These are phyloP conservation scores for Micropoecilia bifurca DNA, from an alignment of 2,797 vertebrate genomes.

Conservation along the genomic window DNA sequence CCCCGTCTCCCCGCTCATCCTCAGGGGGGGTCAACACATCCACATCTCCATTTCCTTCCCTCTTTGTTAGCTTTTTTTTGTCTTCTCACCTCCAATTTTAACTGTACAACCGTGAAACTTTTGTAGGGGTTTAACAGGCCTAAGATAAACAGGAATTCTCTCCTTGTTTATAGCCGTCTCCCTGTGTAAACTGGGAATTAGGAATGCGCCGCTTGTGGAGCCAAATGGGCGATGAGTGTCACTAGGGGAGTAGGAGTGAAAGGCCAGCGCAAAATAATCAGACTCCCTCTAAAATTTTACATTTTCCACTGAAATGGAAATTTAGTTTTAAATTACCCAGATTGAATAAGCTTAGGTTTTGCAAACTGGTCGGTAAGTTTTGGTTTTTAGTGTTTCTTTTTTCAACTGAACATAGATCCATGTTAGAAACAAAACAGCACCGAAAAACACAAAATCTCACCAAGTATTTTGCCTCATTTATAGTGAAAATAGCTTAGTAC, in stretches of 20 bases:
- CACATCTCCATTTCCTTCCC: constrained; percentile 28
- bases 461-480: too few relatives aligned
- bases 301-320: neutral
- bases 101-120: constrained; percentile 9
- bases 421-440: neutral
- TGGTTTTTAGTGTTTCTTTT: neutral
- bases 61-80: neutral
- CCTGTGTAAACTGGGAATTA: constrained; percentile 45
- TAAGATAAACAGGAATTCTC: constrained; percentile 66
- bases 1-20: constrained; percentile 42
- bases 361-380: neutral
- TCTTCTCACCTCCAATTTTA: neutral
- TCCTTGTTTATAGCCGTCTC: constrained; percentile 66
- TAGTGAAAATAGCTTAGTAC: too few relatives aligned
- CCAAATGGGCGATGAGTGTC: constrained; percentile 42
- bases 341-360: neutral
- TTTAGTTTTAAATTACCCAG: neutral
- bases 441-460: too few relatives aligned
- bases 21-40: constrained; percentile 9
- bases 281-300: constrained; percentile 13
- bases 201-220: constrained; percentile 25
- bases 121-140: constrained; percentile 46
- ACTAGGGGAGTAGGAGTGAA: constrained; percentile 4
- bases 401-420: neutral
- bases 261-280: constrained; percentile 9